Percentiles rank a stretch among this genome's conserved stretches.
Conservation (phyloP, 2,797 vertebrate species). For the Notolabrus celidotus region DNA sequence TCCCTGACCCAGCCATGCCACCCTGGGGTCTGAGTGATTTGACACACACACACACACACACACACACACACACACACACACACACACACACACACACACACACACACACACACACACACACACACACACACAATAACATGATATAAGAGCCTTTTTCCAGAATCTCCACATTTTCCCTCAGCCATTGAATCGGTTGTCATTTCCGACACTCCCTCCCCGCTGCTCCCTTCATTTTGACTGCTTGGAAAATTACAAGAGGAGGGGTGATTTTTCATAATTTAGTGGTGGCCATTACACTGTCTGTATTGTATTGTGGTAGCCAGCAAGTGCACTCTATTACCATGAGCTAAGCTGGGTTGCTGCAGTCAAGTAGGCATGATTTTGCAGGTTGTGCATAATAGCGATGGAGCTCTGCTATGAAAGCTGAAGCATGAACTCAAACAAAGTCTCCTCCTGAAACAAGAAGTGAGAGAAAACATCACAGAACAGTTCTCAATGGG, state of each 20-base stretch:
- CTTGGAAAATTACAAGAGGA: slow-evolving; percentile 5
- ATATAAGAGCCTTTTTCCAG: slow-evolving; percentile 35
- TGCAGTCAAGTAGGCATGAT: not conserved
- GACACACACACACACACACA: slow-evolving; percentile 35
- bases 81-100: not conserved
- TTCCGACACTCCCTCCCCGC: slow-evolving; percentile 14
- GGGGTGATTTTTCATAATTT: slow-evolving; percentile 8
- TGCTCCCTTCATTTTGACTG: slow-evolving; percentile 36
- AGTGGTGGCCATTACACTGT: not conserved
- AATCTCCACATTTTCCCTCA: slow-evolving; percentile 25
- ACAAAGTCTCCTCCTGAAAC: slow-evolving; percentile 9
- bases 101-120: not conserved
- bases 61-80: not conserved
- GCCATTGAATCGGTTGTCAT: slow-evolving; percentile 3
- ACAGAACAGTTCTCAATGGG: not conserved
- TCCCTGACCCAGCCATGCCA: slow-evolving; percentile 60
- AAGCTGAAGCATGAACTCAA: not conserved
- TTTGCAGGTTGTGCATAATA: not conserved
- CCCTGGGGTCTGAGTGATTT: slow-evolving; percentile 52
- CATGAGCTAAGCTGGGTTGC: not conserved
- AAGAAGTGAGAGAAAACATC: slow-evolving; percentile 40
- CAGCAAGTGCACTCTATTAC: not conserved
- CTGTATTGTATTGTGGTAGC: not conserved
- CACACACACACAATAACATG: slow-evolving; percentile 5
- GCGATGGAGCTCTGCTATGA: not conserved